Percentiles rank a stretch among this genome's conserved stretches.
phyloP scores from a whole-genome alignment of 2,797 vertebrate genomes.

The Pampus argenteus region DNA sequence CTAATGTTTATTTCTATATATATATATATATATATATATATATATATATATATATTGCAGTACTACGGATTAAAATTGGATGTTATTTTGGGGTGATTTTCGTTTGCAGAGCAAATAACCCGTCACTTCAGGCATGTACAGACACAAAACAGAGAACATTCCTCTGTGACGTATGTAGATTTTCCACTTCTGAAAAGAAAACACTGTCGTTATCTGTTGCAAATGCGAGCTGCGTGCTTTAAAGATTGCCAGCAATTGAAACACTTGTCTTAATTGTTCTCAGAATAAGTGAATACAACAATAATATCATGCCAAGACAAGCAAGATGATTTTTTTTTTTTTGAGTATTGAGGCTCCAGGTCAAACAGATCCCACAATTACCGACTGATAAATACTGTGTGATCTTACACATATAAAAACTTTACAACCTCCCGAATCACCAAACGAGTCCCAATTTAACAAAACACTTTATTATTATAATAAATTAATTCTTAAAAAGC shows the following conservation, averaged over 20 bases:
- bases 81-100: slow-evolving; percentile 1
- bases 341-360: not conserved
- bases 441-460: slow-evolving; percentile 19
- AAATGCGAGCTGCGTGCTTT: slow-evolving; percentile 17
- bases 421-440: not conserved
- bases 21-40: too few species aligned
- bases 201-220: slow-evolving; percentile 47
- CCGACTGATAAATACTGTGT: not conserved
- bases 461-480: slow-evolving; percentile 1
- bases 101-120: slow-evolving; percentile 21
- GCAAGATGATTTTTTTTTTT: slow-evolving; percentile 3
- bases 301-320: not conserved
- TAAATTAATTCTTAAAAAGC: slow-evolving; percentile 22
- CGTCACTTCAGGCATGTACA: slow-evolving; percentile 21
- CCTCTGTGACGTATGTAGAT: slow-evolving; percentile 33
- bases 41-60: too few species aligned
- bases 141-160: slow-evolving; percentile 55
- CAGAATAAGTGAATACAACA: slow-evolving; percentile 7
- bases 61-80: not conserved
- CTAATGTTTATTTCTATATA: too few species aligned
- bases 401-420: slow-evolving; percentile 11
- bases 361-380: not conserved
- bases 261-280: slow-evolving; percentile 12
- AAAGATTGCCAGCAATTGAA: slow-evolving; percentile 16
- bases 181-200: slow-evolving; percentile 57